Conservation (phyloP, 2,797 vertebrate genomes). For the Smutsia gigantea region DNA sequence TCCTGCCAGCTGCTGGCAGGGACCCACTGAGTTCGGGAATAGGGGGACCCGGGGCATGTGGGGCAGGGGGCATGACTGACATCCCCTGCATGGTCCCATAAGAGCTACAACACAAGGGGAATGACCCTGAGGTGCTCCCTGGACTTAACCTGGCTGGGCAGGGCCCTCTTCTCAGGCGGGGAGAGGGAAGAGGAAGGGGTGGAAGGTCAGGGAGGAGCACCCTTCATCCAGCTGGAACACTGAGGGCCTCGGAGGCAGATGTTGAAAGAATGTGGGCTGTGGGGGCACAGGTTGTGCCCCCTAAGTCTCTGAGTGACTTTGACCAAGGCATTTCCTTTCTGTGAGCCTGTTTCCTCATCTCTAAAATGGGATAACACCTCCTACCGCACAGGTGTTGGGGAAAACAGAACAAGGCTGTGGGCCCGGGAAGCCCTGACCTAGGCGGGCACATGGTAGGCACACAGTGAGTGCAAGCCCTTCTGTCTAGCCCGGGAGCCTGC, state of each 20-base stretch:
- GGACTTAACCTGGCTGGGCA: not conserved
- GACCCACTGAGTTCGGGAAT: not conserved
- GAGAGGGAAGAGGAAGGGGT: no score
- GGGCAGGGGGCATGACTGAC: not conserved
- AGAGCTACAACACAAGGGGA: not conserved
- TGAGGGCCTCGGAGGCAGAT: not conserved
- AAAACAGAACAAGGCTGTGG: not conserved
- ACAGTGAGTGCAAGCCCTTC: not conserved
- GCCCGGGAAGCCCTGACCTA: not conserved
- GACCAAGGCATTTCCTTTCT: not conserved
- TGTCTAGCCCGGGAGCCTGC: not conserved
- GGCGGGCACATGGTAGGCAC: no score
- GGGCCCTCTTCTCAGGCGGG: not conserved
- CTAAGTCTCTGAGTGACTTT: not conserved
- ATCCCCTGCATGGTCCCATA: conserved; percentile 39
- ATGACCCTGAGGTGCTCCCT: not conserved
- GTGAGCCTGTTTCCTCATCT: not conserved
- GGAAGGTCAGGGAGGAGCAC: not conserved
- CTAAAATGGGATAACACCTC: not conserved
- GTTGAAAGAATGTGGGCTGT: not conserved
- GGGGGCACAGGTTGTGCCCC: not conserved
- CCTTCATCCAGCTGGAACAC: not conserved
- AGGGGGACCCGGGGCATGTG: not conserved
- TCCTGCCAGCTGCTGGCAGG: conserved; percentile 27
- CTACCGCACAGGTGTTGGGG: not conserved